Evolutionary conservation across 1,140 invertebrate species (phyloP).

Genomic region (Leguminivora glycinivorella): DNA sequence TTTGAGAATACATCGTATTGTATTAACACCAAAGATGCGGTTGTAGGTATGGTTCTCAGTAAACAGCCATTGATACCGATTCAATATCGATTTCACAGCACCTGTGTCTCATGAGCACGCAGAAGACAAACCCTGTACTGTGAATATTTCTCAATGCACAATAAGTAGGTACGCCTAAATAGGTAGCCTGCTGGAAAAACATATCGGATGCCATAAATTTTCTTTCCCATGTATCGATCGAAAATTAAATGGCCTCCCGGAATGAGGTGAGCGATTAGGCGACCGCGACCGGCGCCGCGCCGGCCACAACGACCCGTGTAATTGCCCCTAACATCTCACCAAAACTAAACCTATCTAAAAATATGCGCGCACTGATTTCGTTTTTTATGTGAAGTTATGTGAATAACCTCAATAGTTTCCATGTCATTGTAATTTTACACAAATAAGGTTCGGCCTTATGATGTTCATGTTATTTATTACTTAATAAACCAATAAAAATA

Average conservation of each 20-base stretch:
- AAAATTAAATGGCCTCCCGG: conserved; percentile 16
- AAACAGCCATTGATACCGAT: too few species aligned
- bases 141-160: background rate
- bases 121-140: too few species aligned
- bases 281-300: background rate
- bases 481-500: too few species aligned
- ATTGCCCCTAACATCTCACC: background rate
- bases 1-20: too few species aligned
- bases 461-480: too few species aligned
- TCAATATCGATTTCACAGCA: too few species aligned
- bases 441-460: too few species aligned
- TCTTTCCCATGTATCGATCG: conserved; percentile 12
- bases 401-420: too few species aligned
- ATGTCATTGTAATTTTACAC: too few species aligned
- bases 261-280: background rate
- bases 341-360: background rate
- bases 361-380: background rate
- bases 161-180: background rate
- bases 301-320: background rate
- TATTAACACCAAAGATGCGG: too few species aligned
- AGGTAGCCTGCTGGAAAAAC: background rate
- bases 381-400: background rate
- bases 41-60: too few species aligned
- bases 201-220: conserved; percentile 11
- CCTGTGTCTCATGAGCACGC: too few species aligned